Percentiles rank a stretch among this genome's conserved stretches.
Conservation (phyloP, 2,797 vertebrate species). For the Gadopsis marmoratus region DNA sequence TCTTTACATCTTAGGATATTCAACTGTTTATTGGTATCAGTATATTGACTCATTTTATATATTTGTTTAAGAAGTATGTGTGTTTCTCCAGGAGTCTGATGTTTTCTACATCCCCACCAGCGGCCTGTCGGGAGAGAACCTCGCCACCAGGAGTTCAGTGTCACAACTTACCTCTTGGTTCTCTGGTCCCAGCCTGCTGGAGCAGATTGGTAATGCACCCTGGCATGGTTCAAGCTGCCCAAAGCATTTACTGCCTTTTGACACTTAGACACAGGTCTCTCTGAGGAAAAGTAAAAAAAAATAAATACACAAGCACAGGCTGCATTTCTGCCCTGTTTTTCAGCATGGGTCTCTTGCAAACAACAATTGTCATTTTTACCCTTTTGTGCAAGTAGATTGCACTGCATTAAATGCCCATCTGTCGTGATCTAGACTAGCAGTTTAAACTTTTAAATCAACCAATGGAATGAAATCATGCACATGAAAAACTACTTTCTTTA, state of each 20-base stretch:
- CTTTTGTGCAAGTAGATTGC: background rate
- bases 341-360: background rate
- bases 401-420: background rate
- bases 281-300: background rate
- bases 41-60: background rate
- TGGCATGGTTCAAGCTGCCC: background rate
- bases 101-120: constrained; percentile 96
- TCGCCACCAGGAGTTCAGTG: constrained; percentile 87
- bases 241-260: constrained; percentile 14
- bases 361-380: background rate
- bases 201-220: constrained; percentile 91
- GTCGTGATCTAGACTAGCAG: background rate
- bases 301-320: background rate
- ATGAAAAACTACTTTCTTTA: background rate
- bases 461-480: background rate
- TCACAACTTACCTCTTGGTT: constrained; percentile 92
- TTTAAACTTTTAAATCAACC: background rate
- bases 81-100: constrained; percentile 90
- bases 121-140: constrained; percentile 96
- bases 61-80: background rate
- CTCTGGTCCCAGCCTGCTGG: constrained; percentile 92
- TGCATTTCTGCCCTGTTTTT: background rate
- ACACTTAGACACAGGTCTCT: background rate
- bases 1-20: background rate
- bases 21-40: background rate